Evolutionary conservation across 2,888 invertebrate genomes (phyloP).

Genomic region (Melinopterus prodromus): DNA sequence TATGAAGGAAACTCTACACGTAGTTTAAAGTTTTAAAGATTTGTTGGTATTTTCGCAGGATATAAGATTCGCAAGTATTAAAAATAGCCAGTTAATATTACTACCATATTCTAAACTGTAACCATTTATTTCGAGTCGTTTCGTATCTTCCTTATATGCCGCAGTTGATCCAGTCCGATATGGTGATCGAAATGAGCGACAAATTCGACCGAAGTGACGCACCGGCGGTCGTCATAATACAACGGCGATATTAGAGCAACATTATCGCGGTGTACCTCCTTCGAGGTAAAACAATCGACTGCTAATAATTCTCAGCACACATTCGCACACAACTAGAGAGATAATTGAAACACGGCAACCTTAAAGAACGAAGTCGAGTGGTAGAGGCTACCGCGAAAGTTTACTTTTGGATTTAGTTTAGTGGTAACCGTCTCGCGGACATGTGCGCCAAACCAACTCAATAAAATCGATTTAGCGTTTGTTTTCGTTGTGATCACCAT

Average conservation of each 20-base stretch:
- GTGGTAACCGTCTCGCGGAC: slow-evolving; percentile 13
- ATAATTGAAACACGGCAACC: slow-evolving; percentile 5
- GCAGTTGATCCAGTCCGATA: not conserved
- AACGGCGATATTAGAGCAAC: not conserved
- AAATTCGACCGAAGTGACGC: not conserved
- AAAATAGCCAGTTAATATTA: no score
- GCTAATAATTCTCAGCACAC: not conserved
- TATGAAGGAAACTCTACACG: no score
- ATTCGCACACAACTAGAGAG: not conserved
- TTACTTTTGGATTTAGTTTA: slow-evolving; percentile 13
- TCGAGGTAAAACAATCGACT: not conserved
- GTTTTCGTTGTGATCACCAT: slow-evolving; percentile 42
- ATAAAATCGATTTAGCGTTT: slow-evolving; percentile 9
- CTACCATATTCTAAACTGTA: not conserved
- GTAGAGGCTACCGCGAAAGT: slow-evolving; percentile 9
- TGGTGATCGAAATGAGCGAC: not conserved
- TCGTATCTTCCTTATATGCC: slow-evolving; percentile 7
- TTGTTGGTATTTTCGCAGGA: no score
- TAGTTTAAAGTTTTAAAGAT: no score
- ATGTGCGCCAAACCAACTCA: slow-evolving; percentile 7
- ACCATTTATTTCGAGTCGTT: not conserved
- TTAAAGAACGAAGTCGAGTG: slow-evolving; percentile 11
- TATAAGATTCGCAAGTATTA: no score
- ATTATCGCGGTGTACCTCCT: not conserved
- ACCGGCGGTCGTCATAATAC: not conserved